phyloP scores from a whole-genome alignment of 2,888 invertebrate species.

The Pimpla rufipes region DNA sequence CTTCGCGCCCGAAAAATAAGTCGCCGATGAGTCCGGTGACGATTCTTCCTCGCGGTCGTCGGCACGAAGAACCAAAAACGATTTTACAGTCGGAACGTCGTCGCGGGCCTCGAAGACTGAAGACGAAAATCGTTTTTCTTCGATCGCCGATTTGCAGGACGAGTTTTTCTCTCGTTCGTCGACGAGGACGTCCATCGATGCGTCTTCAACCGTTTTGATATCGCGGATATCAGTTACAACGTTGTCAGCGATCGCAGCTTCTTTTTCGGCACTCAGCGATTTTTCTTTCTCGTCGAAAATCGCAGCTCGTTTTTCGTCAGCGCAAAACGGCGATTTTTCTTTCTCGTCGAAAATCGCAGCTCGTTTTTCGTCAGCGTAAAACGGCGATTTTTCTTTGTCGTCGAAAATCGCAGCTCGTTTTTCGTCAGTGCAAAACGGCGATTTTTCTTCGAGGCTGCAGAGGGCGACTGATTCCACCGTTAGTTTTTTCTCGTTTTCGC shows the following conservation, averaged over 20 bases:
- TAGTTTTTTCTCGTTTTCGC: background rate
- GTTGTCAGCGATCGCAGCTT: background rate
- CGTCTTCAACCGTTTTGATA: background rate
- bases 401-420: background rate
- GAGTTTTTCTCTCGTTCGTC: background rate
- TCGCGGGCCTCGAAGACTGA: background rate
- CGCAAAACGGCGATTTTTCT: too few species aligned
- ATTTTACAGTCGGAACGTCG: background rate
- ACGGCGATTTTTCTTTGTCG: too few species aligned
- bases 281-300: background rate
- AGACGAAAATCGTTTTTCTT: background rate
- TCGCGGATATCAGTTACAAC: background rate
- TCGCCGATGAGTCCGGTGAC: background rate
- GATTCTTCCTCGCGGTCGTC: background rate
- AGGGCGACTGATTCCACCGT: background rate
- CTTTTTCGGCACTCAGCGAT: background rate
- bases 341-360: background rate
- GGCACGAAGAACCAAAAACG: background rate
- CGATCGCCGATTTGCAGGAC: too few species aligned
- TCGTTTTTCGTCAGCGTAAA: too few species aligned
- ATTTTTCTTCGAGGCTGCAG: background rate
- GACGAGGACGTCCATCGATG: background rate
- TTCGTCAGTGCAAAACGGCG: background rate
- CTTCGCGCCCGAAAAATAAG: background rate
- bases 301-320: too few species aligned